These are phyloP conservation scores for Nephrotoma appendiculata DNA, from an alignment of 2,888 invertebrate species.

Conservation along the genomic window DNA sequence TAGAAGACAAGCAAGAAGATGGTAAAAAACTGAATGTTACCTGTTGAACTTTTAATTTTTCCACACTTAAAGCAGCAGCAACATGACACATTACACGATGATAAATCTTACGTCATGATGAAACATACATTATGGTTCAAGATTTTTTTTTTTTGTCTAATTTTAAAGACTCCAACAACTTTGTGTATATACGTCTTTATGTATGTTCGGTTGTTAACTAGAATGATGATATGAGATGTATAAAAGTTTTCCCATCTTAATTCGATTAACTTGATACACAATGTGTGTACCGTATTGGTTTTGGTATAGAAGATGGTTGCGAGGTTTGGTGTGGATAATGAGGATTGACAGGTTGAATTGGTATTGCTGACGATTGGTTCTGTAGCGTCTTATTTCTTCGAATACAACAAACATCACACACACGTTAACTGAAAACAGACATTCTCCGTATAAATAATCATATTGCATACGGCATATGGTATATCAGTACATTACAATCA, in stretches of 20 bases:
- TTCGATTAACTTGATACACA: neutral
- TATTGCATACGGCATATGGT: no score
- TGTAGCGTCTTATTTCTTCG: no score
- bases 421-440: no score
- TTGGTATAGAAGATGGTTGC: no score
- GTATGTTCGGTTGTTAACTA: neutral
- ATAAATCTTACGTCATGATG: neutral
- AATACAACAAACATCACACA: no score
- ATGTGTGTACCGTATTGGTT: neutral
- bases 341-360: no score
- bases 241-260: neutral
- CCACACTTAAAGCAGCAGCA: neutral
- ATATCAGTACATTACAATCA: no score
- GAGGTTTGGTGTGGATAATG: no score
- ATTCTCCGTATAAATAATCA: no score
- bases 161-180: neutral
- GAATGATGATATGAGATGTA: neutral
- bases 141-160: neutral
- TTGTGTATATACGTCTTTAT: neutral
- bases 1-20: neutral
- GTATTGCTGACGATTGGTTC: no score
- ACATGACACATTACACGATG: neutral
- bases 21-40: neutral
- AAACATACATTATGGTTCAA: neutral
- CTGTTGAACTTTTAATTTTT: neutral